A percentile compares a stretch with the other conserved stretches of the same genome.
phyloP scores from a whole-genome alignment of 1,140 invertebrate genomes.

The Aphelinus certus region DNA sequence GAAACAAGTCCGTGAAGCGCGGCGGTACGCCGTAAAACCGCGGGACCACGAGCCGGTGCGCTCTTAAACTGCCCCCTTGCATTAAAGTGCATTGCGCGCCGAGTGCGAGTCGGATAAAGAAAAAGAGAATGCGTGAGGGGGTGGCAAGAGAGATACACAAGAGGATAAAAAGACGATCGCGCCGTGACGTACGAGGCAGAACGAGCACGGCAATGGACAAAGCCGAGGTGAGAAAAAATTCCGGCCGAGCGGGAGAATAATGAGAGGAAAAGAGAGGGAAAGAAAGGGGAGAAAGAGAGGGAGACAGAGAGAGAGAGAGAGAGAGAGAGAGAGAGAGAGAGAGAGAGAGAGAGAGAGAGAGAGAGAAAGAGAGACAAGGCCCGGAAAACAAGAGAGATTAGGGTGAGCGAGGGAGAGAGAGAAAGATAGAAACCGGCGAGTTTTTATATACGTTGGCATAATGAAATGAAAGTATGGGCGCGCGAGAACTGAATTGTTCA shows the following conservation, averaged over 20 bases:
- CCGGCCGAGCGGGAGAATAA: not conserved
- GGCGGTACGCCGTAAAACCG: slow-evolving; percentile 40
- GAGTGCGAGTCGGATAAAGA: not conserved
- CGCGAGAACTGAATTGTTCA: too few relatives aligned
- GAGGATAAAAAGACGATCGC: slow-evolving; percentile 16
- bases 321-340: too few relatives aligned
- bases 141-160: not conserved
- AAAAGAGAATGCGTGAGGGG: not conserved
- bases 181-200: too few relatives aligned
- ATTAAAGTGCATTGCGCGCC: slow-evolving; percentile 28
- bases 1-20: slow-evolving; percentile 8
- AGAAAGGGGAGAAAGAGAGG: too few relatives aligned
- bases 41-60: slow-evolving; percentile 41
- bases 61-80: slow-evolving; percentile 36
- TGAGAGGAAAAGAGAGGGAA: not conserved
- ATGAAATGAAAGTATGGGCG: slow-evolving; percentile 20
- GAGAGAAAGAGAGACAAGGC: not conserved
- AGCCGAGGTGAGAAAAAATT: slow-evolving; percentile 21
- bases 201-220: slow-evolving; percentile 32
- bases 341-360: too few relatives aligned
- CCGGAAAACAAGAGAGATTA: slow-evolving; percentile 18
- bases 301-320: too few relatives aligned
- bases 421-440: not conserved
- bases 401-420: not conserved
- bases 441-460: slow-evolving; percentile 5